These are phyloP conservation scores for Benitochromis conjunctus DNA, from an alignment of 2,113 vertebrate species.

Conservation along the genomic window DNA sequence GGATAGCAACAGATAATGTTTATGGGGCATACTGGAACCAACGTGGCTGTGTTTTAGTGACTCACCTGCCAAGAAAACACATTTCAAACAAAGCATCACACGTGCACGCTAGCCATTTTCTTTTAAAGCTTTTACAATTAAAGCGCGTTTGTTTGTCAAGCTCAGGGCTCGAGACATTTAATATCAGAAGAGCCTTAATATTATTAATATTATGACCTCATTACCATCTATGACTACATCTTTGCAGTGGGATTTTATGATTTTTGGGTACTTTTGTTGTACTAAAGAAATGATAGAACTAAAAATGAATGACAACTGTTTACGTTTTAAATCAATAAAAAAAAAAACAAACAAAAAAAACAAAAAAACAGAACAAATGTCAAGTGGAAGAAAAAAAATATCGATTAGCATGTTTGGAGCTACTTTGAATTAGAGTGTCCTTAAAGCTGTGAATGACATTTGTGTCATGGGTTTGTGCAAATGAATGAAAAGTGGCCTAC, in stretches of 20 bases:
- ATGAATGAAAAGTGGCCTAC: fast-evolving
- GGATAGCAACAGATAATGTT: neutral
- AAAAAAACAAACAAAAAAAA: too few relatives aligned
- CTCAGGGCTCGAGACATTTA: neutral
- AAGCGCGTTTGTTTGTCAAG: too few relatives aligned
- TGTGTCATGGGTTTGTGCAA: neutral
- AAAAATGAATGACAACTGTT: neutral
- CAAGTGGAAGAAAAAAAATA: neutral
- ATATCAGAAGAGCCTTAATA: neutral
- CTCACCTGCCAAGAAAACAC: neutral
- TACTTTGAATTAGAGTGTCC: neutral
- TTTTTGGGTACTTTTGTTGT: neutral
- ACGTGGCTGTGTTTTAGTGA: neutral
- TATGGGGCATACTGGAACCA: neutral
- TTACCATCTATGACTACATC: neutral
- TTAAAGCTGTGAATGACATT: neutral
- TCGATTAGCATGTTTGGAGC: neutral
- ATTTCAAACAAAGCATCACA: neutral
- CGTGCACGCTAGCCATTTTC: fast-evolving
- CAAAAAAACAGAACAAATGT: neutral
- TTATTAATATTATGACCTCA: fast-evolving
- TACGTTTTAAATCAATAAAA: neutral
- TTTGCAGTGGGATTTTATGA: neutral
- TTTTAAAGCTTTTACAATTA: too few relatives aligned
- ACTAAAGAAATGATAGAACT: neutral